Conservation (phyloP, 2,888 invertebrate genomes). For the Dynastes grantii region DNA sequence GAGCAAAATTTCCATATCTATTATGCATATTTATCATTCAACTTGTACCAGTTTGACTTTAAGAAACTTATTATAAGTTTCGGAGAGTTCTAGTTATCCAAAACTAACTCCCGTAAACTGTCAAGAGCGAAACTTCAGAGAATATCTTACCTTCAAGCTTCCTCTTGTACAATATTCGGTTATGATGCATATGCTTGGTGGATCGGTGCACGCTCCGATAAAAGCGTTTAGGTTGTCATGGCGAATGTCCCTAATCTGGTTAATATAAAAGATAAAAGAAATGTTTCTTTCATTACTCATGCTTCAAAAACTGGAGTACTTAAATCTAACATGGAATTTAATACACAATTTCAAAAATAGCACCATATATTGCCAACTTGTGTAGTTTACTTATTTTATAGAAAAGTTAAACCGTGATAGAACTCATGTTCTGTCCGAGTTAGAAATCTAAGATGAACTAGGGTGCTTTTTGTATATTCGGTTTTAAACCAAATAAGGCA, state of each 20-base stretch:
- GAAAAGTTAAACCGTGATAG: no score
- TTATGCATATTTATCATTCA: not conserved
- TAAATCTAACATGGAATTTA: no score
- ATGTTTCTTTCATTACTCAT: not conserved
- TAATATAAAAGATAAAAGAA: slow-evolving; percentile 56
- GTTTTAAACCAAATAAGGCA: no score
- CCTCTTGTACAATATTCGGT: slow-evolving; percentile 93
- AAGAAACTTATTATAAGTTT: slow-evolving; percentile 38
- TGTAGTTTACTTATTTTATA: no score
- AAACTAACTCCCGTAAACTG: not conserved
- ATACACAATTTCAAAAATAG: no score
- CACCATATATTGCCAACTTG: no score
- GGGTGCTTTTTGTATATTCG: no score
- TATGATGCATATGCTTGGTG: slow-evolving; percentile 91
- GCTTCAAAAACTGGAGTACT: no score
- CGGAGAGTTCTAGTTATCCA: not conserved
- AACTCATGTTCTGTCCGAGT: no score
- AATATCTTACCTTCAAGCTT: slow-evolving; percentile 83
- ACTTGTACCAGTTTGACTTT: slow-evolving; percentile 1
- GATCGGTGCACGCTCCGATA: slow-evolving; percentile 93
- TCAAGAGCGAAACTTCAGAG: not conserved
- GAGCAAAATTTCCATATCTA: slow-evolving; percentile 1
- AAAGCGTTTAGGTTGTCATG: slow-evolving; percentile 95
- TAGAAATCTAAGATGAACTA: no score
- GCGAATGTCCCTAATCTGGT: slow-evolving; percentile 88